Conservation (phyloP, 1,140 invertebrate species). For the Campodea augens region DNA sequence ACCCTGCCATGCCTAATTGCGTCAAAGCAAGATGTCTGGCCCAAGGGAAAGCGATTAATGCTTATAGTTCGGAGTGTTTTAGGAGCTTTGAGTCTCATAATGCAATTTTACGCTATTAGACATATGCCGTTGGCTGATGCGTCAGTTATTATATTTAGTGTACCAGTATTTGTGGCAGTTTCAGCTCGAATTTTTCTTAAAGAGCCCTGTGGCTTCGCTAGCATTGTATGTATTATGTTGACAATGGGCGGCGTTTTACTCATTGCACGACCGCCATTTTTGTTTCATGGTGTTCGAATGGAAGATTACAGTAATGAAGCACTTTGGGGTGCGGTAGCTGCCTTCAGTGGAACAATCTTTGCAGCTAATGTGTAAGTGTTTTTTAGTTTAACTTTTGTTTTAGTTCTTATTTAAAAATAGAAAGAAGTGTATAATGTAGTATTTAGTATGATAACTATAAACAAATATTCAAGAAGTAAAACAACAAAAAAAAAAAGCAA, state of each 20-base stretch:
- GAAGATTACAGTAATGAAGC: not conserved
- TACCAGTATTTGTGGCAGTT: constrained; percentile 74
- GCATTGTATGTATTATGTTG: constrained; percentile 55
- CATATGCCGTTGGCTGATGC: constrained; percentile 79
- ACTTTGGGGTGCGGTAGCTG: not conserved
- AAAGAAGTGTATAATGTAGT: too few species aligned
- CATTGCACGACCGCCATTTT: constrained; percentile 45
- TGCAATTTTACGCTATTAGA: constrained; percentile 73
- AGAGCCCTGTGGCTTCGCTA: constrained; percentile 69
- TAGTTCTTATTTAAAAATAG: too few species aligned
- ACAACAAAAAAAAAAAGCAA: too few species aligned
- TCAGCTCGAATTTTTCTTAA: constrained; percentile 75
- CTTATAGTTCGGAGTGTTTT: constrained; percentile 53
- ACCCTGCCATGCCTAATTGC: constrained; percentile 59
- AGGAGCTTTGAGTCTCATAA: constrained; percentile 61
- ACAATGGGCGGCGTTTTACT: constrained; percentile 67
- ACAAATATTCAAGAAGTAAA: too few species aligned
- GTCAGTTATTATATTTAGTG: constrained; percentile 76
- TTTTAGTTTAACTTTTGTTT: too few species aligned
- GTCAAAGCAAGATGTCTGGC: constrained; percentile 64
- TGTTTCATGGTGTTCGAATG: constrained; percentile 18
- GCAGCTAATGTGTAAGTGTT: not conserved
- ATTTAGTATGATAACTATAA: too few species aligned
- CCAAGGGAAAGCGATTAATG: constrained; percentile 38
- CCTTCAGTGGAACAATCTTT: not conserved